Evolutionary conservation across 2,113 vertebrate species (phyloP).

Genomic region (Ammospiza nelsoni): DNA sequence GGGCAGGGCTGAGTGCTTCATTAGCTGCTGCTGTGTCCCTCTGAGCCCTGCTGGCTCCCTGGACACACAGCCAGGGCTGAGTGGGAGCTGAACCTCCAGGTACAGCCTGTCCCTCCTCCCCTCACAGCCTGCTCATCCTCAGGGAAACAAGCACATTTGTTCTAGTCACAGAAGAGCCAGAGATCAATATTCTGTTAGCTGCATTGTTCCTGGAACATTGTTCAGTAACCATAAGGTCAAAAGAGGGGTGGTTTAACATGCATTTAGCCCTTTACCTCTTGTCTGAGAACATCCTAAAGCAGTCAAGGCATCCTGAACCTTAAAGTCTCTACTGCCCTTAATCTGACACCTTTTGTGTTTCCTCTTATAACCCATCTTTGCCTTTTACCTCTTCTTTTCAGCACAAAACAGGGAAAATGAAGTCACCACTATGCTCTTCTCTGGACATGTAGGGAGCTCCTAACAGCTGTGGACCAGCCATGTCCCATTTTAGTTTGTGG

Average conservation of each 20-base stretch:
- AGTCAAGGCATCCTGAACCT: neutral
- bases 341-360: neutral
- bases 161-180: neutral
- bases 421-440: neutral
- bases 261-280: neutral
- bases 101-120: neutral
- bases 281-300: neutral
- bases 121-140: neutral
- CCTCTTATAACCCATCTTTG: neutral
- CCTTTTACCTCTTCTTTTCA: neutral
- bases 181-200: neutral
- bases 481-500: neutral
- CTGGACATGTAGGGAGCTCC: accelerated
- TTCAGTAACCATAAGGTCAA: neutral
- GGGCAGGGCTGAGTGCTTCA: neutral
- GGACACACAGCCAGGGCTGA: neutral
- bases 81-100: neutral
- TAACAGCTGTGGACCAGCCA: neutral
- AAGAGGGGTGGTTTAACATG: neutral
- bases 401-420: neutral
- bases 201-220: neutral
- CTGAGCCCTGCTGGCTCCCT: neutral
- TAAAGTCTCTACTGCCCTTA: neutral
- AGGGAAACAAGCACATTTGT: neutral
- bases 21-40: neutral